Evolutionary conservation across 2,797 vertebrate genomes (phyloP).

Genomic region (Prunella strophiata): DNA sequence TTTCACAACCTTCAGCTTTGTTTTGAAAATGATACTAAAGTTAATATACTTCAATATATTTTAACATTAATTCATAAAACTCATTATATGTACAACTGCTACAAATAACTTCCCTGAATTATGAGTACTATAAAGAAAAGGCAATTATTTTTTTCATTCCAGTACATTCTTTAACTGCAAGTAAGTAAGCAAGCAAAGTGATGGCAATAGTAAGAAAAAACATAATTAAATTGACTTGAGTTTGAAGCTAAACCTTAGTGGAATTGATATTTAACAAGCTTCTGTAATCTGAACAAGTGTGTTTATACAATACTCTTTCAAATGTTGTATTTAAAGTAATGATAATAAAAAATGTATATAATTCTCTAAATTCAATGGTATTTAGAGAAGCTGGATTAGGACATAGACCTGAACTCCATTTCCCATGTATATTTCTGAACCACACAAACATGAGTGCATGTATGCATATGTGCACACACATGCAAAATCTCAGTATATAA

Average conservation of each 20-base stretch:
- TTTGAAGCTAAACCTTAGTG: neutral
- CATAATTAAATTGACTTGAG: neutral
- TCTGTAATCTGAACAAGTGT: neutral
- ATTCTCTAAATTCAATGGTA: neutral
- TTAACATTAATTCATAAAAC: neutral
- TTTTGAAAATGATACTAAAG: neutral
- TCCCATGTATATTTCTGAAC: neutral
- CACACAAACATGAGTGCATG: neutral
- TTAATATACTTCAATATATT: neutral
- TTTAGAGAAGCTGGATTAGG: neutral
- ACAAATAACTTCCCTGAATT: neutral
- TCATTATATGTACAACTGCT: neutral
- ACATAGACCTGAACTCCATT: neutral
- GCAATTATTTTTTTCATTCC: neutral
- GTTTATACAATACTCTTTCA: neutral
- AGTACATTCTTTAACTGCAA: neutral
- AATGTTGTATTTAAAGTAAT: neutral
- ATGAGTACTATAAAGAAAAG: neutral
- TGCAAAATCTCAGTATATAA: neutral
- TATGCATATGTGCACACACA: rapidly evolving
- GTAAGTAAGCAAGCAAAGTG: neutral
- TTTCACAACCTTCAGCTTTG: neutral
- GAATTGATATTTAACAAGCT: neutral
- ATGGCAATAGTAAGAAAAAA: neutral
- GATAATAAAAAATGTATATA: neutral